Evolutionary conservation across 1,140 invertebrate species (phyloP), one percentile per base, ranked within the genome.

Genomic region (Polyergus mexicanus): DNA sequence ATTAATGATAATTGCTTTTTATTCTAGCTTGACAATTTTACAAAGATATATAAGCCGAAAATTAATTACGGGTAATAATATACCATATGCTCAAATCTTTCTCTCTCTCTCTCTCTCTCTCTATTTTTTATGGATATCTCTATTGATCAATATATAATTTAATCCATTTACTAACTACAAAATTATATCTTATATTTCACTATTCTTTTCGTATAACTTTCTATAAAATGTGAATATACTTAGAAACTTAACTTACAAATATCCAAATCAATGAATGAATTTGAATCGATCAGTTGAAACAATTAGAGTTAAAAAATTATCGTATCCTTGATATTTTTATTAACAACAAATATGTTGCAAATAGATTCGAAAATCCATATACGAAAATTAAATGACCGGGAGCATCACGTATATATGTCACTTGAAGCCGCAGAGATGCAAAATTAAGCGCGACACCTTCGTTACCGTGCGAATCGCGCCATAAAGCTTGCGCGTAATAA

Each of bases 401-500:
- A n/a, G 38, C 8, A 54, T 41, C 68, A 16, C 38, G n/a, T 32
- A 72, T 13, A 72, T 13, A 10, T 16, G 44, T 4, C 25, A 13
- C 35, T 56, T 19, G 19, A 69, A 44, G 35, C 51, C 32, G 32
- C 63, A 69, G n/a, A 69, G 32, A 54, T 22, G 51, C 25, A 38
- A 72, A 81, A 81, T 81, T 81, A 81, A 68, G 25, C 38, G 66
- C 38, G 54, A 74, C 78, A 83, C 68, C 78, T 83, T 83, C 66
- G 78, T 81, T 81, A 83, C 56, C 66, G 54, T 10, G 54, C 41
- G 54, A 72, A 81, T 81, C 54, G 66, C 38, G 68, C 54, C 28
- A 74, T 74, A 74, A 83, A 83, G 56, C 54, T 83, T 54, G 51
- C 62, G 66, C 54, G 78, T 83, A 83, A 83, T 83, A 83, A 83